Evolutionary conservation across 2,888 invertebrate genomes (phyloP), one percentile per base, ranked within the genome.

Genomic region (Orgyia antiqua): DNA sequence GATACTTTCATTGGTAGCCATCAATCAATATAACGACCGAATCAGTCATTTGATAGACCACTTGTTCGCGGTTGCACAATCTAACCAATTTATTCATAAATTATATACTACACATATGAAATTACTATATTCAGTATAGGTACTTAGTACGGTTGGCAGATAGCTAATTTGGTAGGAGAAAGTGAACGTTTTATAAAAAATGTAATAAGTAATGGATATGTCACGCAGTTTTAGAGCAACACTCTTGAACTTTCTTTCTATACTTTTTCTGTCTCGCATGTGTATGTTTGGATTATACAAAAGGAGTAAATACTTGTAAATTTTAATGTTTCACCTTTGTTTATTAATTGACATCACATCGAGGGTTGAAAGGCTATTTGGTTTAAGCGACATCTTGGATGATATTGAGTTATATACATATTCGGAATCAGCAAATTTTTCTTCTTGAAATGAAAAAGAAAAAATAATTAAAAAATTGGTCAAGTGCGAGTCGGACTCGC

Each of bases 1-100:
- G 13, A 27, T 29, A 31, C 36, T 45, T 45, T 32, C 44, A 29
- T 32, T 31, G 34, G 28, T 29, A 36, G 35, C 50, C 34, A 49
- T 38, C 49, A 48, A 52, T 51, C 50, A 39, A 41, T 38, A 37
- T 42, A 44, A 44, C 32, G 30, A 34, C 31, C 23, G 36, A 33
- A 39, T 29, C 38, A 15, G 27, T 29, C 29, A 49, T 51, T 48
- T 40, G 47, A 54, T 45, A 48, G 13, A 17, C 33, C 33, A 29
- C 29, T 43, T 49, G 49, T 44, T 37, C 49, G 43, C 54, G 36
- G 55, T 61, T 63, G 57, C 60, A 57, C 61, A 64, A 62, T 58
- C 47, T 26, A 53, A 42, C 46, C 53, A 51, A 65, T 62, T 61
- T 59, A 53, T 46, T 41, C 37, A 39, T 31, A 63, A 66, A 68